phyloP scores from a whole-genome alignment of 1,140 invertebrate genomes.

The Polyergus mexicanus region DNA sequence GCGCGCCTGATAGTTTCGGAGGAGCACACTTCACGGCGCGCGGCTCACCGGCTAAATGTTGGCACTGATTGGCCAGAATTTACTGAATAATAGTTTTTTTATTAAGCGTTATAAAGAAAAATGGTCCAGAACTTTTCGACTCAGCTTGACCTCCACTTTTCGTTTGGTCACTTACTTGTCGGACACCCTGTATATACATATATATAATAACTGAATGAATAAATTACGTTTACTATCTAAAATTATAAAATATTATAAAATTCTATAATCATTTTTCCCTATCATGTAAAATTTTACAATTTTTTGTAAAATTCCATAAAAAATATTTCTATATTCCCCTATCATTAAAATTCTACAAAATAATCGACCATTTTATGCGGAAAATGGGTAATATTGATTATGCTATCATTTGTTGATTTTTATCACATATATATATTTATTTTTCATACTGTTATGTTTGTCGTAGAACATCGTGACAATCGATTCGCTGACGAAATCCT shows the following conservation, averaged over 20 bases:
- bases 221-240: neutral
- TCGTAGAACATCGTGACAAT: conserved; percentile 91
- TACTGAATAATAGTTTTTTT: too few species aligned
- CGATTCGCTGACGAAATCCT: conserved; percentile 90
- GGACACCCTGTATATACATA: neutral
- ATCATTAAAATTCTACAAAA: neutral
- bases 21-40: too few species aligned
- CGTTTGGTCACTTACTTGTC: too few species aligned
- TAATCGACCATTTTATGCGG: neutral
- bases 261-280: neutral
- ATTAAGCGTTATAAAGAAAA: too few species aligned
- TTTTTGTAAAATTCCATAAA: neutral
- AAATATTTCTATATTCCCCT: neutral
- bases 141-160: too few species aligned
- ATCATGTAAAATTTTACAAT: neutral
- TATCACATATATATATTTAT: neutral
- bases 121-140: too few species aligned
- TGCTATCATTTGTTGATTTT: neutral
- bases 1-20: too few species aligned
- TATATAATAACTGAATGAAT: neutral
- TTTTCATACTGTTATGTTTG: conserved; percentile 4
- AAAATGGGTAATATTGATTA: neutral
- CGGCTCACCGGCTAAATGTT: too few species aligned
- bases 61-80: too few species aligned
- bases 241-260: too few species aligned